These are phyloP conservation scores for Watsonalla cultraria DNA, from an alignment of 2,888 invertebrate genomes.

Conservation along the genomic window DNA sequence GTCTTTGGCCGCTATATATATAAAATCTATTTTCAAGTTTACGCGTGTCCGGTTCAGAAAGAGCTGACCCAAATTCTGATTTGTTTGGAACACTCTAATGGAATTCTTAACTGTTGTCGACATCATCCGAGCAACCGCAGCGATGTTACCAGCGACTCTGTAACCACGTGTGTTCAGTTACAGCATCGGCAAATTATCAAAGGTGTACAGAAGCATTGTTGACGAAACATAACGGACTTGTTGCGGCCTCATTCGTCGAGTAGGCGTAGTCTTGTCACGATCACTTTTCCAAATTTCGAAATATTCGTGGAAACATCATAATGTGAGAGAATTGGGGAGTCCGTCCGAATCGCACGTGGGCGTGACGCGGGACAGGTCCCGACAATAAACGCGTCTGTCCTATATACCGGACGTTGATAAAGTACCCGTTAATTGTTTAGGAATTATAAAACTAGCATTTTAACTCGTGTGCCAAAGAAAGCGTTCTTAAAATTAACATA, in stretches of 20 bases:
- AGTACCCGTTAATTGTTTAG: slow-evolving; percentile 27
- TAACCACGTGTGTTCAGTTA: neutral
- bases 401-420: slow-evolving; percentile 32
- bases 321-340: slow-evolving; percentile 21
- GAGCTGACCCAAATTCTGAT: slow-evolving; percentile 63
- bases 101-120: slow-evolving; percentile 29
- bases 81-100: slow-evolving; percentile 44
- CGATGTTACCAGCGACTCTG: neutral
- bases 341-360: slow-evolving; percentile 27
- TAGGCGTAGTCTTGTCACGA: slow-evolving; percentile 1
- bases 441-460: slow-evolving; percentile 20
- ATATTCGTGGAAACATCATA: slow-evolving; percentile 5
- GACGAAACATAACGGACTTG: neutral
- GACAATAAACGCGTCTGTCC: slow-evolving; percentile 23
- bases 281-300: slow-evolving; percentile 21
- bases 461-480: slow-evolving; percentile 20
- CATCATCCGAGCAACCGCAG: neutral
- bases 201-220: too few relatives aligned
- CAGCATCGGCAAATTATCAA: neutral
- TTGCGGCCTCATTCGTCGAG: neutral
- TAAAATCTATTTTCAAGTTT: slow-evolving; percentile 74
- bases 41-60: slow-evolving; percentile 52
- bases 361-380: slow-evolving; percentile 16
- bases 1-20: slow-evolving; percentile 40
- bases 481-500: slow-evolving; percentile 8